phyloP scores from a whole-genome alignment of 2,113 vertebrate species.

The Caretta caretta region DNA sequence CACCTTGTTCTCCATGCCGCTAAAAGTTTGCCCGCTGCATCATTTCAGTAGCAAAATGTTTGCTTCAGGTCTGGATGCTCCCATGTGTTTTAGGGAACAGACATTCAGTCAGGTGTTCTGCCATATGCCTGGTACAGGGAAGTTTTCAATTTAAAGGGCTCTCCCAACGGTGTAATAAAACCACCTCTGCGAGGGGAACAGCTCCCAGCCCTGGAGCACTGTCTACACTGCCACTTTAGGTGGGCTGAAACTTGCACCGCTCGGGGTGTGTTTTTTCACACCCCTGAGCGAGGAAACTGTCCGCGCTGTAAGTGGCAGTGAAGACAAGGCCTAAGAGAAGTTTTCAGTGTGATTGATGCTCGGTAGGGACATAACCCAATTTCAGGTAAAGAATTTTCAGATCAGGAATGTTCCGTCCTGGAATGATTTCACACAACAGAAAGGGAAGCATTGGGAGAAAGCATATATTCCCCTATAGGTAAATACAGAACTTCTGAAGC shows the following conservation, averaged over 20 bases:
- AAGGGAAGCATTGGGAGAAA: background rate
- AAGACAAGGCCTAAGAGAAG: background rate
- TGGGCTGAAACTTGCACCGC: too few species aligned
- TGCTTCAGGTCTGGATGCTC: background rate
- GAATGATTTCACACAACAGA: background rate
- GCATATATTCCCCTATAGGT: background rate
- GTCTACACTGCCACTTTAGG: too few species aligned
- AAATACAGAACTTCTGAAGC: fast-evolving
- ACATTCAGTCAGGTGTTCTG: background rate
- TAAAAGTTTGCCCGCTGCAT: fast-evolving
- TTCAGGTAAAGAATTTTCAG: background rate
- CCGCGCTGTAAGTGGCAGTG: too few species aligned
- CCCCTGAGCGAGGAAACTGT: too few species aligned
- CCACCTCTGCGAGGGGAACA: too few species aligned
- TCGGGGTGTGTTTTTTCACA: too few species aligned
- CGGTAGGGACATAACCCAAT: background rate
- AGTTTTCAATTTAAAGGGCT: background rate
- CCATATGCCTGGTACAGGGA: background rate
- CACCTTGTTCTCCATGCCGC: fast-evolving
- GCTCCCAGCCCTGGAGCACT: too few species aligned
- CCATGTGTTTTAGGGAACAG: background rate
- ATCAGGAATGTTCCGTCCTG: fast-evolving
- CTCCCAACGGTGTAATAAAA: too few species aligned
- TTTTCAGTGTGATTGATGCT: background rate
- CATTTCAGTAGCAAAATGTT: background rate